These are phyloP conservation scores for Cricetomys ansorgei DNA, from an alignment of 2,113 vertebrate species.

Conservation along the genomic window DNA sequence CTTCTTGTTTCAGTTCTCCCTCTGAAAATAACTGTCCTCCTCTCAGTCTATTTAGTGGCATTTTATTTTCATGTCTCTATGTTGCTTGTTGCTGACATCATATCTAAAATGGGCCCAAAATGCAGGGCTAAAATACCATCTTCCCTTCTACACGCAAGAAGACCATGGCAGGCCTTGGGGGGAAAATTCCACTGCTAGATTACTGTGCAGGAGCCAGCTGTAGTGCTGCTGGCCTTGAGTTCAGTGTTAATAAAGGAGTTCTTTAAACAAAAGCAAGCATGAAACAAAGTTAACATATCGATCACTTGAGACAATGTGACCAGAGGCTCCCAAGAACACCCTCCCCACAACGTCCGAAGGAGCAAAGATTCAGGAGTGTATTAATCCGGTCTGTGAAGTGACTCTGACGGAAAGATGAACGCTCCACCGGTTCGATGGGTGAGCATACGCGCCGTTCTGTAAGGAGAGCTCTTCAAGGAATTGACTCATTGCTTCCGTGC, in stretches of 20 bases:
- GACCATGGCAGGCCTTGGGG: neutral
- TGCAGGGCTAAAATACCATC: neutral
- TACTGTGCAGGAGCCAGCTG: neutral
- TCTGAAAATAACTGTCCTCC: neutral
- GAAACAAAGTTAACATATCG: neutral
- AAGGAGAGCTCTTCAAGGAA: constrained; percentile 38
- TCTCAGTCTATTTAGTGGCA: neutral
- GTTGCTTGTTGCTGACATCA: neutral
- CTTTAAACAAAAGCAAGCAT: constrained; percentile 28
- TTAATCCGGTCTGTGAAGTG: neutral
- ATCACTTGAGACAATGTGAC: neutral
- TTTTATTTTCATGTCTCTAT: neutral
- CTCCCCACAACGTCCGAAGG: neutral
- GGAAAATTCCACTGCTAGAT: neutral
- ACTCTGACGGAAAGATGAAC: constrained; percentile 12
- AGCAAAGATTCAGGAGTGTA: neutral
- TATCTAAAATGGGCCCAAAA: neutral
- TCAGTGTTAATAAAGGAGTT: neutral
- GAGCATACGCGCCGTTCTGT: neutral
- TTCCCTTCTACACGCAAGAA: neutral
- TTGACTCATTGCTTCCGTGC: neutral
- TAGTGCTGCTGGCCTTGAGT: neutral
- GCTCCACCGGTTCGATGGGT: neutral
- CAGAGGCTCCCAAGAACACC: constrained; percentile 10
- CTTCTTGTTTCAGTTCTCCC: neutral